A percentile compares a stretch with the other conserved stretches of the same genome.
Conservation (phyloP, 2,797 vertebrate species). For the Pseudochirops corinnae region DNA sequence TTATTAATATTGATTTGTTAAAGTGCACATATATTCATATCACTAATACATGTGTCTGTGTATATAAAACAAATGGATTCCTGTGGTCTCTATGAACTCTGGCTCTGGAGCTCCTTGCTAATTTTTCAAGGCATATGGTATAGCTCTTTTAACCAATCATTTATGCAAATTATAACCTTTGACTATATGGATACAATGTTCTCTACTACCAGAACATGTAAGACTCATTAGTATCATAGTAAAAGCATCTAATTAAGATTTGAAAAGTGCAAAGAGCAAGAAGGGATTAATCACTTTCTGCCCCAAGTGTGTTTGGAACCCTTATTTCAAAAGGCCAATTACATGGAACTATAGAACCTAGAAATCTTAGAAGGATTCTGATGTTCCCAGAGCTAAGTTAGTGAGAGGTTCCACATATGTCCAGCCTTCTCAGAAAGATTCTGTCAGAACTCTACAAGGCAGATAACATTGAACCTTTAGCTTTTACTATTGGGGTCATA, state of each 20-base stretch:
- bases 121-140: not conserved
- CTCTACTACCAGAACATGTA: not conserved
- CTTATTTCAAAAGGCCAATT: no score
- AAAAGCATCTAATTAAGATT: not conserved
- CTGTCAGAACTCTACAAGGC: not conserved
- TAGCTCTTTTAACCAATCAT: not conserved
- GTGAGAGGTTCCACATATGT: not conserved
- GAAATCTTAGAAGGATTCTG: not conserved
- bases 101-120: not conserved
- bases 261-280: not conserved
- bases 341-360: no score
- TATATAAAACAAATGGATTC: not conserved
- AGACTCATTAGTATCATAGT: not conserved
- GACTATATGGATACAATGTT: not conserved
- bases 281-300: no score
- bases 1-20: not conserved
- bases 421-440: not conserved
- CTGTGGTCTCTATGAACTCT: not conserved
- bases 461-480: not conserved
- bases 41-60: not conserved
- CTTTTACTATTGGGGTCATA: not conserved
- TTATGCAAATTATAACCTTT: not conserved
- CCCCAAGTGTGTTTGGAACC: no score
- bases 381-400: not conserved
- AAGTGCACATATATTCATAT: not conserved